These are phyloP conservation scores for Oreohelix idahoensis DNA, from an alignment of 1,140 invertebrate species.

Conservation along the genomic window DNA sequence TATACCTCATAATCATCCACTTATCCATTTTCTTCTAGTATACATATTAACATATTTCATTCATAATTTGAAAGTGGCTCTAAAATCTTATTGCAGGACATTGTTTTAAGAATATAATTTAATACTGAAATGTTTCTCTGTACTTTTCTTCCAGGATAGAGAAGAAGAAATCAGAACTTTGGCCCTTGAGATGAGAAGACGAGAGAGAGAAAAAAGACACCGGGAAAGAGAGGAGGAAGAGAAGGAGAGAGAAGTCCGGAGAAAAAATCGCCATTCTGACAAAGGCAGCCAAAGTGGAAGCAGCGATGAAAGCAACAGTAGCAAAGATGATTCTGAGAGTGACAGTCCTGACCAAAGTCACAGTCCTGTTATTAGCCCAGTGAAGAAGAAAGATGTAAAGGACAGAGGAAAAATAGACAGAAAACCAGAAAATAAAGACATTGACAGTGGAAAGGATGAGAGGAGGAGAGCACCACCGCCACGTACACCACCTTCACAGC, in stretches of 20 bases:
- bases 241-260: constrained; percentile 29
- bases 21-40: too few relatives aligned
- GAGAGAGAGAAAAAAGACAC: constrained; percentile 66
- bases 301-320: not conserved
- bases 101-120: too few relatives aligned
- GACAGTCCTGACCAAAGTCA: not conserved
- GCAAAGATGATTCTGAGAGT: constrained; percentile 17
- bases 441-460: not conserved
- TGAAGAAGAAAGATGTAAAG: constrained; percentile 24
- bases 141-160: constrained; percentile 56
- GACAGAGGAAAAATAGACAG: not conserved
- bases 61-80: too few relatives aligned
- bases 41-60: too few relatives aligned
- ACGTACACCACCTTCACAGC: not conserved
- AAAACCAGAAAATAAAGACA: not conserved
- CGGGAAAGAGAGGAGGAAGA: constrained; percentile 55
- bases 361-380: not conserved
- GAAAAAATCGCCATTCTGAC: not conserved
- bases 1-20: too few relatives aligned
- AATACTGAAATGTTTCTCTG: not conserved
- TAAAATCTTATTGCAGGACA: too few relatives aligned
- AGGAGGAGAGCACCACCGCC: not conserved
- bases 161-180: constrained; percentile 64
- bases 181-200: constrained; percentile 65
- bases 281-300: constrained; percentile 37